Evolutionary conservation across 1,140 invertebrate genomes (phyloP).

Genomic region (Zophobas morio): DNA sequence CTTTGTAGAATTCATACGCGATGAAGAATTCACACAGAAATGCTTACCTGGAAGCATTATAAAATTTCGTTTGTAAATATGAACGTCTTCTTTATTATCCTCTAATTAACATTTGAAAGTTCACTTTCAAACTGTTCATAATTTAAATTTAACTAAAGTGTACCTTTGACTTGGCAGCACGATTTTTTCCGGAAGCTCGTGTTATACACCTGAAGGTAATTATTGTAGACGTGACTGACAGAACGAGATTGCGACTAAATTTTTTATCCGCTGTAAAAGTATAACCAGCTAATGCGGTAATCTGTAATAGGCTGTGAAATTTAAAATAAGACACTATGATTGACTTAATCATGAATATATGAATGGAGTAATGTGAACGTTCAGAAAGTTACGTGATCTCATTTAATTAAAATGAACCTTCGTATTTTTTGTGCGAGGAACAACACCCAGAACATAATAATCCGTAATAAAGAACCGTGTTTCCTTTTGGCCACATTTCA

Average conservation of each 20-base stretch:
- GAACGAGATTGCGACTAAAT: not conserved
- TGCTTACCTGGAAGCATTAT: too few relatives aligned
- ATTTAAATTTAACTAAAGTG: too few relatives aligned
- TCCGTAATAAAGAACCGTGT: not conserved
- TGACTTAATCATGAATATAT: not conserved
- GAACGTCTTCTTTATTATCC: too few relatives aligned
- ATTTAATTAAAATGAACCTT: not conserved
- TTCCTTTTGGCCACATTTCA: not conserved
- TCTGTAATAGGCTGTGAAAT: conserved; percentile 24
- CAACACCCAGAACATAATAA: not conserved
- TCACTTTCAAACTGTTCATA: too few relatives aligned
- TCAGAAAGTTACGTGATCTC: conserved; percentile 1
- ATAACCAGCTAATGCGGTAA: conserved; percentile 7
- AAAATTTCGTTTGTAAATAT: too few relatives aligned
- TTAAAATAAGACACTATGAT: conserved; percentile 14
- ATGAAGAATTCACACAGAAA: too few relatives aligned
- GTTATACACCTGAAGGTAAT: too few relatives aligned
- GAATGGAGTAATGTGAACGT: not conserved
- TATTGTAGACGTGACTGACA: not conserved
- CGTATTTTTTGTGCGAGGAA: not conserved
- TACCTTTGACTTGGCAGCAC: too few relatives aligned
- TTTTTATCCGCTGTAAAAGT: not conserved
- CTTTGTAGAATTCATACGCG: too few relatives aligned
- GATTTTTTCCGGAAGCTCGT: too few relatives aligned
- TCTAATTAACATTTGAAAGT: too few relatives aligned